A percentile compares a stretch with the other conserved stretches of the same genome.
These are phyloP conservation scores for Uromys caudimaculatus DNA, from an alignment of 2,797 vertebrate species.

Conservation along the genomic window DNA sequence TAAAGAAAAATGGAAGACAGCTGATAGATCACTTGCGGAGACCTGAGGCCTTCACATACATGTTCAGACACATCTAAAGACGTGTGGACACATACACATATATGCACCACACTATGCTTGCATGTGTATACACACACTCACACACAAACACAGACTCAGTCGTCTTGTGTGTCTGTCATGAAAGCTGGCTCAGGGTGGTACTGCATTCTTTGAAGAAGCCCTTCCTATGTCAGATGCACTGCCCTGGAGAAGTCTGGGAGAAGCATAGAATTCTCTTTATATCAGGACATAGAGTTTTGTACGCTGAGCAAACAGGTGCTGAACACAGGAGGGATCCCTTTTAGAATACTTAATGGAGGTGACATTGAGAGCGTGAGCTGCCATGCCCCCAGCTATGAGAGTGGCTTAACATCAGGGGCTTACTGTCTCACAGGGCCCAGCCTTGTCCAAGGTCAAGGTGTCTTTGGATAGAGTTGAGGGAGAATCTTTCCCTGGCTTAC, in stretches of 20 bases:
- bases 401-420: neutral
- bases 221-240: accelerated
- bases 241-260: neutral
- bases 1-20: neutral
- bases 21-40: neutral
- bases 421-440: neutral
- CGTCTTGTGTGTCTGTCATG: too few relatives aligned
- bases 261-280: neutral
- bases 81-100: neutral
- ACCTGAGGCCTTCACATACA: neutral
- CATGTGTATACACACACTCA: neutral
- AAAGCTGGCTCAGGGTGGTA: neutral
- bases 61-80: neutral
- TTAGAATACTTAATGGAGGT: neutral
- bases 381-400: neutral
- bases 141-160: neutral
- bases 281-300: neutral
- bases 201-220: neutral
- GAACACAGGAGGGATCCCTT: neutral
- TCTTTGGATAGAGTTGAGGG: neutral
- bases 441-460: neutral
- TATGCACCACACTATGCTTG: neutral
- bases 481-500: too few relatives aligned
- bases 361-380: neutral
- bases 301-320: neutral